Conservation (phyloP, 2,113 vertebrate genomes). For the Gorsachius goisagi region DNA sequence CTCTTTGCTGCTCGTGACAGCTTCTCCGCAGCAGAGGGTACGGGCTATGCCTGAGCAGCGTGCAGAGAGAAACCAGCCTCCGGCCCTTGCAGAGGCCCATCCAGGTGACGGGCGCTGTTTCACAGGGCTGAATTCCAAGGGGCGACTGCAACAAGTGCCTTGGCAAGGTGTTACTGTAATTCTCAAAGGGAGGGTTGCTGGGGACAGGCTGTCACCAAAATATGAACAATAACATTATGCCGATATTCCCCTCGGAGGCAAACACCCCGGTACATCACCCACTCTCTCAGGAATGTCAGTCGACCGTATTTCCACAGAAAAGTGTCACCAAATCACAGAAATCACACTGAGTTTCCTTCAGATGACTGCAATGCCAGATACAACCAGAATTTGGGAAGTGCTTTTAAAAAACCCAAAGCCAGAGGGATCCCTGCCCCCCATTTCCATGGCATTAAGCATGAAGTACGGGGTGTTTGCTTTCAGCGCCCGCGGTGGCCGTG, state of each 20-base stretch:
- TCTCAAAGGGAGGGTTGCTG: background rate
- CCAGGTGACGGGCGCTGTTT: rapidly evolving
- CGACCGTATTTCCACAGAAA: rapidly evolving
- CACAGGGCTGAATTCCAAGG: background rate
- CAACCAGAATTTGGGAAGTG: rapidly evolving
- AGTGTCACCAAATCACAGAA: background rate
- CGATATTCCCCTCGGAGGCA: background rate
- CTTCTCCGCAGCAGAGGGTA: background rate
- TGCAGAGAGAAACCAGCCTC: too few relatives aligned
- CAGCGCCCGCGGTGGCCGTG: rapidly evolving
- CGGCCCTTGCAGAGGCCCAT: too few relatives aligned
- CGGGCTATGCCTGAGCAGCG: rapidly evolving
- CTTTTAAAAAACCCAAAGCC: background rate
- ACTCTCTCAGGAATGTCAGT: rapidly evolving
- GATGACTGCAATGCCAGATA: too few relatives aligned
- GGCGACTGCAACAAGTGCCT: background rate
- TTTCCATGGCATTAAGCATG: rapidly evolving
- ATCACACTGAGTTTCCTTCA: background rate
- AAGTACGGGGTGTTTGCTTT: background rate
- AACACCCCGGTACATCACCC: background rate
- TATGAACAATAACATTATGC: background rate
- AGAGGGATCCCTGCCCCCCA: background rate
- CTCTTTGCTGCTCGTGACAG: background rate
- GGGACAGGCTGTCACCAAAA: background rate
- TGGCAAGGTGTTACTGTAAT: background rate